A percentile compares a stretch with the other conserved stretches of the same genome.
Evolutionary conservation across 2,888 invertebrate species (phyloP).

Genomic region (Allophyes oxyacanthae): DNA sequence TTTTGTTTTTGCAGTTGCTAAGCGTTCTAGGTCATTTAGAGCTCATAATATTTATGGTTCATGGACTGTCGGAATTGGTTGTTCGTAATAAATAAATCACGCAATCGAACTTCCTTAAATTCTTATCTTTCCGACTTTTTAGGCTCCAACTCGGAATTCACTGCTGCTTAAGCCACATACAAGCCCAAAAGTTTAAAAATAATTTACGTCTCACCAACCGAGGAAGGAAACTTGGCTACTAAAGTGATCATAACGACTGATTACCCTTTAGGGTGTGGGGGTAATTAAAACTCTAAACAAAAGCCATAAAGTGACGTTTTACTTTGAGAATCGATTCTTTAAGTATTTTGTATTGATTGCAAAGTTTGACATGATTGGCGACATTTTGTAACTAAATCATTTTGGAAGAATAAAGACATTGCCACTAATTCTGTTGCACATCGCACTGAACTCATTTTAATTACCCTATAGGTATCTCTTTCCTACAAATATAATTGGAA

Average conservation of each 20-base stretch:
- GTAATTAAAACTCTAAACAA: conserved; percentile 34
- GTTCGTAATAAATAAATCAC: too few relatives aligned
- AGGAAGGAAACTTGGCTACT: conserved; percentile 14
- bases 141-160: too few relatives aligned
- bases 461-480: too few relatives aligned
- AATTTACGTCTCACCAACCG: conserved; percentile 7
- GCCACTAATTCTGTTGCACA: too few relatives aligned
- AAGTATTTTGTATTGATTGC: conserved; percentile 10
- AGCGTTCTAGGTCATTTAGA: too few relatives aligned
- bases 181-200: not conserved
- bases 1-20: not conserved
- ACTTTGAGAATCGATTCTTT: not conserved
- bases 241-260: conserved; percentile 23
- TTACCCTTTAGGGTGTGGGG: conserved; percentile 10
- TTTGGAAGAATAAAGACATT: not conserved
- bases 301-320: conserved; percentile 19
- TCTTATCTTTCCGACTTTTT: too few relatives aligned
- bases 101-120: not conserved
- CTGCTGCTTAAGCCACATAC: too few relatives aligned
- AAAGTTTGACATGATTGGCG: conserved; percentile 8
- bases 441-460: too few relatives aligned
- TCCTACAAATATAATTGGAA: too few relatives aligned
- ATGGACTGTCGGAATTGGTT: too few relatives aligned
- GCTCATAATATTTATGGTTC: too few relatives aligned
- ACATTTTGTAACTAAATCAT: conserved; percentile 4